A percentile compares a stretch with the other conserved stretches of the same genome.
Conservation (phyloP, 2,797 vertebrate species). For the Sternotherus odoratus region DNA sequence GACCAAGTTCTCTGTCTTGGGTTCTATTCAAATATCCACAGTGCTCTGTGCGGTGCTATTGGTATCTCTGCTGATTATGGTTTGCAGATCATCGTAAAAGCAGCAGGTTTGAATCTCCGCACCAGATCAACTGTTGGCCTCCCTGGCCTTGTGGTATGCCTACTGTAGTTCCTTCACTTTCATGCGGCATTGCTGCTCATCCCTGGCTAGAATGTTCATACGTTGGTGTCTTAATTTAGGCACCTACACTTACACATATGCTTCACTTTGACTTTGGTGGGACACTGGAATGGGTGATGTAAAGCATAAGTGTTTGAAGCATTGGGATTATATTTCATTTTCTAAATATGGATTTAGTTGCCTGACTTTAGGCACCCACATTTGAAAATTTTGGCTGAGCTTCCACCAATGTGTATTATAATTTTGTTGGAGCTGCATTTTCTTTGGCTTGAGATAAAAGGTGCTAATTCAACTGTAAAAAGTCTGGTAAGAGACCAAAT, state of each 20-base stretch:
- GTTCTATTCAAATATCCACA: no score
- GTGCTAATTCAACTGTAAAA: background rate
- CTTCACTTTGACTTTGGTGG: conserved; percentile 30
- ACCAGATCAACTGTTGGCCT: no score
- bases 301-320: background rate
- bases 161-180: no score
- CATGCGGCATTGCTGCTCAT: no score
- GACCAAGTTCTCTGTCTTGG: no score
- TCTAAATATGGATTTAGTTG: background rate
- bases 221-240: conserved; percentile 17
- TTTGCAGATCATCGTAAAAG: no score
- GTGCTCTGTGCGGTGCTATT: no score
- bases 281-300: conserved; percentile 2
- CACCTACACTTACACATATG: background rate
- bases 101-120: no score
- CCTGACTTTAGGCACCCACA: background rate
- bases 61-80: no score
- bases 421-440: background rate
- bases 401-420: background rate
- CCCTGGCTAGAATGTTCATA: background rate
- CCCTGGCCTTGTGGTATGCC: no score
- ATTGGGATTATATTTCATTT: background rate
- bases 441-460: background rate
- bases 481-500: background rate
- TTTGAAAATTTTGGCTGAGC: background rate